Conservation (phyloP, 23 tunicate genomes). For the Trididemnum nubilum region DNA sequence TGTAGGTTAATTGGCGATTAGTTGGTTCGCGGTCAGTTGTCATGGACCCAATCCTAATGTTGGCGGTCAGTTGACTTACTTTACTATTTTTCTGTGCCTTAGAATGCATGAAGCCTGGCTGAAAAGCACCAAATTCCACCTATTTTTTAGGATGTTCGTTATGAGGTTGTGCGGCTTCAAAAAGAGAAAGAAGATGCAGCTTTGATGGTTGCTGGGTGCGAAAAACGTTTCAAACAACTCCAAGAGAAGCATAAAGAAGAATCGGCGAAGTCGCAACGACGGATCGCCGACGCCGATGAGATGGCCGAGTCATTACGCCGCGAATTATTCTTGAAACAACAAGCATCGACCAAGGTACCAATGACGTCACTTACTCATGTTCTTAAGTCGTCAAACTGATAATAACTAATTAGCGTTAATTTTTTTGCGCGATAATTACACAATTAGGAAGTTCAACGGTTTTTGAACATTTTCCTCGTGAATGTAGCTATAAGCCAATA, state of each 20-base stretch:
- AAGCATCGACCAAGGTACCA: constrained; percentile 59
- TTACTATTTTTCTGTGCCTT: no score
- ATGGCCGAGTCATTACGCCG: constrained; percentile 18
- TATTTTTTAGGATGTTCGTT: constrained; percentile 41
- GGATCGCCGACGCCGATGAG: constrained; percentile 44
- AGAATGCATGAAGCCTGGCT: no score
- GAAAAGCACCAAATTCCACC: no score
- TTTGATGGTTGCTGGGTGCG: constrained; percentile 38
- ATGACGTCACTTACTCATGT: background rate
- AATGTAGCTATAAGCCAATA: no score
- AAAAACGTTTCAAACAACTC: constrained; percentile 29
- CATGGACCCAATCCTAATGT: no score
- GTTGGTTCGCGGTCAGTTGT: no score
- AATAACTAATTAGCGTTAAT: no score
- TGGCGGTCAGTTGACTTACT: no score
- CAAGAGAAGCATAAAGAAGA: constrained; percentile 54
- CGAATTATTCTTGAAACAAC: constrained; percentile 47
- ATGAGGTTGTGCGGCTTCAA: constrained; percentile 34
- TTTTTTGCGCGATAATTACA: no score
- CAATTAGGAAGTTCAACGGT: no score
- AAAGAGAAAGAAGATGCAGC: constrained; percentile 65
- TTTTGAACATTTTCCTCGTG: no score
- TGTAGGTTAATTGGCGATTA: no score
- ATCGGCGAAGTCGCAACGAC: constrained; percentile 24
- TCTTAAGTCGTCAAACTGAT: background rate